These are phyloP conservation scores for Gallinago paraguaiae DNA, from an alignment of 2,113 vertebrate species.

Conservation along the genomic window DNA sequence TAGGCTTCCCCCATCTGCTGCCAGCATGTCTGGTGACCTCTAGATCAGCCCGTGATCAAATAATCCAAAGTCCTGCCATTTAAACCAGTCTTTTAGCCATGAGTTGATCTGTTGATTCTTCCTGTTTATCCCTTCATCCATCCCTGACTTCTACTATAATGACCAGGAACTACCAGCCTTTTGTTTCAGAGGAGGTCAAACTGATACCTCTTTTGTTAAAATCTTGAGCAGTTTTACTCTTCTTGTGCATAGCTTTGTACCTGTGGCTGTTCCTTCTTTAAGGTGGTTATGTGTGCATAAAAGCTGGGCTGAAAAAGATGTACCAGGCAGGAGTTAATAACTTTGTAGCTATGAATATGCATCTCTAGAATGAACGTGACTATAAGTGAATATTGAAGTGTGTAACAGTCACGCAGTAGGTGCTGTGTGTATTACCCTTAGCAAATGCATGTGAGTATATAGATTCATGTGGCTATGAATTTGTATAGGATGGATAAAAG, in stretches of 20 bases:
- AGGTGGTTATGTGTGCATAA: not conserved
- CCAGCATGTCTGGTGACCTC: no score
- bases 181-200: not conserved
- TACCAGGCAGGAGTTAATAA: not conserved
- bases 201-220: not conserved
- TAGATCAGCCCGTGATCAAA: no score
- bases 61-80: no score
- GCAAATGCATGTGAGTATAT: not conserved
- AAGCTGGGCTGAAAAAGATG: not conserved
- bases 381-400: not conserved
- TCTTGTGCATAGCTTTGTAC: not conserved
- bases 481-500: not conserved
- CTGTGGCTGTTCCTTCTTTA: not conserved
- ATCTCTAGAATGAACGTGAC: rapidly evolving
- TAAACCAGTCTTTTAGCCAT: no score
- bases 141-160: not conserved
- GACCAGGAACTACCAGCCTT: not conserved
- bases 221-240: not conserved
- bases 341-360: rapidly evolving
- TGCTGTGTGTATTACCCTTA: not conserved
- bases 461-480: not conserved
- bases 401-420: not conserved
- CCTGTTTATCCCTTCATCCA: no score
- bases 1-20: no score
- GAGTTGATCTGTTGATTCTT: no score